A percentile compares a stretch with the other conserved stretches of the same genome.
Evolutionary conservation across 2,888 invertebrate species (phyloP).

Genomic region (Oxyteleia sp.): DNA sequence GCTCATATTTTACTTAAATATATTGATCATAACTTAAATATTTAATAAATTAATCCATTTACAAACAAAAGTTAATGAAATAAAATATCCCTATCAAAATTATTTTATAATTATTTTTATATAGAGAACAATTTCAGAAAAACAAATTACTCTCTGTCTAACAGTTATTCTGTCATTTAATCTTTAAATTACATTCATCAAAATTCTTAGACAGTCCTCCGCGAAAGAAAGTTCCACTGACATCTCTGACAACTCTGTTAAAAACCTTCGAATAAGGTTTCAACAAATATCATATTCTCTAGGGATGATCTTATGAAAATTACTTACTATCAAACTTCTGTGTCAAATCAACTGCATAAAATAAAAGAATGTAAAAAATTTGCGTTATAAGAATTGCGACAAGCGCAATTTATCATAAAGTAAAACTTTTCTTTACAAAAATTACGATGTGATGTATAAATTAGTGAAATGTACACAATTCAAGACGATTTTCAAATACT

Average conservation of each 20-base stretch:
- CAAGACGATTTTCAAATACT: conserved; percentile 1
- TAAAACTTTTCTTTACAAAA: conserved; percentile 39
- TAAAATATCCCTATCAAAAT: no score
- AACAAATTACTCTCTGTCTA: conserved; percentile 20
- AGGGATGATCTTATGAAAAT: conserved; percentile 63
- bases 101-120: background rate
- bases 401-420: conserved; percentile 35
- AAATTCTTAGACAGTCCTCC: conserved; percentile 61
- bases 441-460: conserved; percentile 16
- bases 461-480: conserved; percentile 4
- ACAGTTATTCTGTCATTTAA: conserved; percentile 50
- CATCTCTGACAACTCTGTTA: conserved; percentile 63
- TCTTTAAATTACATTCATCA: conserved; percentile 59
- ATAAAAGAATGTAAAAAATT: conserved; percentile 47
- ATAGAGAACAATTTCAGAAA: background rate
- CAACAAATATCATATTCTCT: conserved; percentile 64
- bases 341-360: conserved; percentile 58
- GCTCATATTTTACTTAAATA: no score
- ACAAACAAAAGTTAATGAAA: no score
- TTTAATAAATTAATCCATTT: no score
- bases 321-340: conserved; percentile 62
- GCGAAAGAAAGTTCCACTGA: conserved; percentile 56
- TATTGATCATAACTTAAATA: no score
- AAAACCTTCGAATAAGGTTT: conserved; percentile 65
- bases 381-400: conserved; percentile 33